phyloP scores from a whole-genome alignment of 2,888 invertebrate genomes.

The Notodonta ziczac region DNA sequence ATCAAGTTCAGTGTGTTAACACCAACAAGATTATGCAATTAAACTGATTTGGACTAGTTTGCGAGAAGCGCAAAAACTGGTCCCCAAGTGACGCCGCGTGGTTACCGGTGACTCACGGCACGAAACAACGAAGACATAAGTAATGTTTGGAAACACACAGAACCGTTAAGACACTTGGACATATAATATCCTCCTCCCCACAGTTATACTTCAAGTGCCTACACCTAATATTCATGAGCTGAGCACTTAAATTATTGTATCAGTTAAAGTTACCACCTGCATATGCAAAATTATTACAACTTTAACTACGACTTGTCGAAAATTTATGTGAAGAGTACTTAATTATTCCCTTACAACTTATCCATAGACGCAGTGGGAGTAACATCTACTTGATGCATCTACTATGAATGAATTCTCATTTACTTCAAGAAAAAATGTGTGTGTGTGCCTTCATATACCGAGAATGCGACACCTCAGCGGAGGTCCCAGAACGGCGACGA shows the following conservation, averaged over 20 bases:
- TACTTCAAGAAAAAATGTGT: conserved; percentile 52
- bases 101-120: conserved; percentile 28
- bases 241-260: background rate
- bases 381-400: conserved; percentile 22
- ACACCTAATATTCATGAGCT: background rate
- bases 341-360: background rate
- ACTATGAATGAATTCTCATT: conserved; percentile 49
- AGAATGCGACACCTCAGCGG: conserved; percentile 70
- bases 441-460: conserved; percentile 47
- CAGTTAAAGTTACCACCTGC: background rate
- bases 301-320: background rate
- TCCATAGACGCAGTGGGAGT: conserved; percentile 22
- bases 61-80: conserved; percentile 12
- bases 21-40: background rate
- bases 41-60: conserved; percentile 1
- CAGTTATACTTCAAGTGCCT: background rate
- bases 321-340: background rate
- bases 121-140: background rate
- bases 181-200: background rate
- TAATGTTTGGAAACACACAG: background rate
- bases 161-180: conserved; percentile 6
- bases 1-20: background rate
- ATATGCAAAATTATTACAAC: background rate
- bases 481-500: conserved; percentile 62
- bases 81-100: conserved; percentile 24